Conservation (phyloP, 2,113 vertebrate genomes). For the Lophochroa leadbeateri region DNA sequence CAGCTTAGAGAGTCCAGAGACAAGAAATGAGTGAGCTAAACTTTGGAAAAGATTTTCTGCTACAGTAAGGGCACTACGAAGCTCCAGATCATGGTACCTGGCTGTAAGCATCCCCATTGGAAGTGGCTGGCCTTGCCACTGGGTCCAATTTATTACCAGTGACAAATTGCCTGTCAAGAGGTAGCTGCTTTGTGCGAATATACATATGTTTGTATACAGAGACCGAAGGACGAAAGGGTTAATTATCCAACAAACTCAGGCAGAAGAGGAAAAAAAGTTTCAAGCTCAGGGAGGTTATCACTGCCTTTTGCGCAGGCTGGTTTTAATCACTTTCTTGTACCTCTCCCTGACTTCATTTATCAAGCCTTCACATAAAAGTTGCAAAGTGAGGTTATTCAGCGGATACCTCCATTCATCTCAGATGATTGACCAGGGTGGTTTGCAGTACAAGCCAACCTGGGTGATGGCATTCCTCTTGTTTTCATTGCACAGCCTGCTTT, state of each 20-base stretch:
- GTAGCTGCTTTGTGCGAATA: not conserved
- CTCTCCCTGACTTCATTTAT: conserved; percentile 76
- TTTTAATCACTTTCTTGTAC: conserved; percentile 83
- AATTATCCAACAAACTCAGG: conserved; percentile 59
- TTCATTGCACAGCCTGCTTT: conserved; percentile 65
- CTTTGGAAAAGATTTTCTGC: not conserved
- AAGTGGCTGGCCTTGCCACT: not conserved
- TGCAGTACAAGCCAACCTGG: conserved; percentile 64
- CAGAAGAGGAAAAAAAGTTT: conserved; percentile 41
- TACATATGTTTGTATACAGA: conserved; percentile 49
- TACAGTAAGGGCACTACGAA: not conserved
- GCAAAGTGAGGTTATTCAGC: conserved; percentile 76
- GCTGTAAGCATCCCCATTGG: accelerated
- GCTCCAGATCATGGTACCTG: not conserved
- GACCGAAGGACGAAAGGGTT: conserved; percentile 50
- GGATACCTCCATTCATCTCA: conserved; percentile 74
- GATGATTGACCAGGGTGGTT: conserved; percentile 64
- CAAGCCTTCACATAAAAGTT: conserved; percentile 80
- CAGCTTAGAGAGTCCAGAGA: not conserved
- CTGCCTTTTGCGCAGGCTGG: conserved; percentile 72
- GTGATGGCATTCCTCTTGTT: conserved; percentile 55
- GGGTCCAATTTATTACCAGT: not conserved
- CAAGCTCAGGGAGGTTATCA: conserved; percentile 66
- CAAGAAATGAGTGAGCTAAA: not conserved
- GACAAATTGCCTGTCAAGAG: conserved; percentile 7